Evolutionary conservation across 2,797 vertebrate genomes (phyloP).

Genomic region (Sandelia bainsii): DNA sequence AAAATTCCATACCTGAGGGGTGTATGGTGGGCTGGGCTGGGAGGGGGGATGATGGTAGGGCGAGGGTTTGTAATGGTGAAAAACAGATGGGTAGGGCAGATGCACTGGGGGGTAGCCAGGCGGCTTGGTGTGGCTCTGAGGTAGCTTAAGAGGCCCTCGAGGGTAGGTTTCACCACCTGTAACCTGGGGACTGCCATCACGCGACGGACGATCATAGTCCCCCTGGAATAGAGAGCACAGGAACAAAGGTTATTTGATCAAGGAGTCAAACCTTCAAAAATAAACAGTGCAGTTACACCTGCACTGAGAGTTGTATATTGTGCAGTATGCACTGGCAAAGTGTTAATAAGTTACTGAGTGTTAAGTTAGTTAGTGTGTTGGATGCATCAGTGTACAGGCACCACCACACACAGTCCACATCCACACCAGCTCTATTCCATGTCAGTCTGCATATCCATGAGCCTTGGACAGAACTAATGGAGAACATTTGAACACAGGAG

Average conservation of each 20-base stretch:
- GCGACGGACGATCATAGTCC: constrained; percentile 91
- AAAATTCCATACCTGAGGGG: constrained; percentile 81
- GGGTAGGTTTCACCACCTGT: constrained; percentile 92
- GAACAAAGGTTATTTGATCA: neutral
- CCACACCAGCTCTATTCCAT: constrained; percentile 12
- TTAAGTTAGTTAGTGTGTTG: neutral
- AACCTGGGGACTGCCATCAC: constrained; percentile 90
- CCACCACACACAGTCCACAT: constrained; percentile 3
- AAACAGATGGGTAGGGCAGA: constrained; percentile 91
- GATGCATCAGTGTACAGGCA: neutral
- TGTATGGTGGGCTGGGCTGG: constrained; percentile 93
- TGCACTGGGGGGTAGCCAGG: constrained; percentile 87
- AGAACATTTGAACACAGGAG: constrained; percentile 46
- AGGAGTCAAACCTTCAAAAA: neutral
- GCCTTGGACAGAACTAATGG: constrained; percentile 37
- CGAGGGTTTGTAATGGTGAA: constrained; percentile 92
- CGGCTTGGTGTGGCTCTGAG: constrained; percentile 93
- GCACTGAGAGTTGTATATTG: neutral
- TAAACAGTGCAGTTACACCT: neutral
- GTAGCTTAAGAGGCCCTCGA: constrained; percentile 93
- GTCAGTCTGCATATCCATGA: constrained; percentile 29
- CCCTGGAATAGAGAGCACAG: constrained; percentile 81
- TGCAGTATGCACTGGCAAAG: neutral
- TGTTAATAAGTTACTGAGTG: no score
- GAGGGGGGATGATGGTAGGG: constrained; percentile 91